These are phyloP conservation scores for Loriculus beryllinus DNA, from an alignment of 2,797 vertebrate genomes.

Conservation along the genomic window DNA sequence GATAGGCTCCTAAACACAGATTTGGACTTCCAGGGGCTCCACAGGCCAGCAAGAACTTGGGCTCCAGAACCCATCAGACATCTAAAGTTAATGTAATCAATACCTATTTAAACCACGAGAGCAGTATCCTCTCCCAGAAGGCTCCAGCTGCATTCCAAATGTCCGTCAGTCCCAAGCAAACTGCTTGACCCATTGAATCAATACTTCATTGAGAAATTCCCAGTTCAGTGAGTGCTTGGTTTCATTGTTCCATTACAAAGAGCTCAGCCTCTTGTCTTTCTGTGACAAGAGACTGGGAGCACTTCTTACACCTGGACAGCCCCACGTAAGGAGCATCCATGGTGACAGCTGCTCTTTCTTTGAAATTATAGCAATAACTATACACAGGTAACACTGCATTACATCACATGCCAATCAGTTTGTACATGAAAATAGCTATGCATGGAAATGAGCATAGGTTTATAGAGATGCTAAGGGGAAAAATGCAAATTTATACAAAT, in stretches of 20 bases:
- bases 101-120: neutral
- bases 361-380: neutral
- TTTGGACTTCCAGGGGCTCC: neutral
- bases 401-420: neutral
- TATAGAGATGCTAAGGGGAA: neutral
- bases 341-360: neutral
- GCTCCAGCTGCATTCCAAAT: neutral
- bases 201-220: neutral
- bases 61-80: neutral
- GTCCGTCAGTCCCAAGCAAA: neutral
- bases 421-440: neutral
- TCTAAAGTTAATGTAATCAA: neutral
- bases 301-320: neutral
- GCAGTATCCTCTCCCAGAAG: neutral
- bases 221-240: neutral
- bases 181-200: neutral
- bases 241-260: neutral
- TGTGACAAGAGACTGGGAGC: neutral
- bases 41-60: neutral
- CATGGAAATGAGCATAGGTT: neutral
- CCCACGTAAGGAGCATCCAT: fast-evolving
- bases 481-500: slow-evolving; percentile 51
- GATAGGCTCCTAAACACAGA: neutral
- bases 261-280: neutral
- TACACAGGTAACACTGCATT: neutral